Conservation (phyloP, 2,113 vertebrate species). For the Galemys pyrenaicus region DNA sequence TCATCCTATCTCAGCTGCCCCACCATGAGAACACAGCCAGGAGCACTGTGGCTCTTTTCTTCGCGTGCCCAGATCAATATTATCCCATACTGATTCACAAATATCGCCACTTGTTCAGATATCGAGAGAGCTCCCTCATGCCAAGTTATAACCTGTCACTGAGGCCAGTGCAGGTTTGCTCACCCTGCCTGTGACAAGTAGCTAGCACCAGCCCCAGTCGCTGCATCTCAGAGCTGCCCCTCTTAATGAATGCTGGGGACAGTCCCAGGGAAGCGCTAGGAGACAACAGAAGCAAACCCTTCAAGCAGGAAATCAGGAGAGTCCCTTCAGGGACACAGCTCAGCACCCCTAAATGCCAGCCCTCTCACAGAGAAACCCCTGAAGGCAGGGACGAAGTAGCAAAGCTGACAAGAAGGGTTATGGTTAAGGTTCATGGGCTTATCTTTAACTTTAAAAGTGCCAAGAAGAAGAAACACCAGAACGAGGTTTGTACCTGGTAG, state of each 20-base stretch:
- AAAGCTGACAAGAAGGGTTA: not conserved
- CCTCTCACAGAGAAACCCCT: not conserved
- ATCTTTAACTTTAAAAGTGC: not conserved
- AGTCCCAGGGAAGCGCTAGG: not conserved
- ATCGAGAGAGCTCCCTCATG: not conserved
- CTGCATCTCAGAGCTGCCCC: not conserved
- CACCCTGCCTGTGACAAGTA: not conserved
- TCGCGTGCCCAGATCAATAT: accelerated
- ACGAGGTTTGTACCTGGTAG: not conserved
- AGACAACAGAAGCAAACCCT: not conserved
- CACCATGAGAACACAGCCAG: not conserved
- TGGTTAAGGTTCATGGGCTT: not conserved
- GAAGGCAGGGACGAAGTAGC: not conserved
- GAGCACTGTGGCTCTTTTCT: not conserved
- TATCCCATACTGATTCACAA: not conserved
- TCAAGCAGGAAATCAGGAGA: not conserved
- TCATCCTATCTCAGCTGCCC: not conserved
- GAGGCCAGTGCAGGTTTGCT: not conserved
- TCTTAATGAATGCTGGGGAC: accelerated
- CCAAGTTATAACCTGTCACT: not conserved
- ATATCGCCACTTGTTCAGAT: not conserved
- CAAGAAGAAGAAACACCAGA: not conserved
- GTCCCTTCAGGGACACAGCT: not conserved
- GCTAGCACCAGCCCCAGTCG: not conserved
- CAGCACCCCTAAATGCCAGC: not conserved